Percentiles rank a stretch among this genome's conserved stretches.
These are phyloP conservation scores for Argynnis bischoffii DNA, from an alignment of 2,888 invertebrate genomes.

Conservation along the genomic window DNA sequence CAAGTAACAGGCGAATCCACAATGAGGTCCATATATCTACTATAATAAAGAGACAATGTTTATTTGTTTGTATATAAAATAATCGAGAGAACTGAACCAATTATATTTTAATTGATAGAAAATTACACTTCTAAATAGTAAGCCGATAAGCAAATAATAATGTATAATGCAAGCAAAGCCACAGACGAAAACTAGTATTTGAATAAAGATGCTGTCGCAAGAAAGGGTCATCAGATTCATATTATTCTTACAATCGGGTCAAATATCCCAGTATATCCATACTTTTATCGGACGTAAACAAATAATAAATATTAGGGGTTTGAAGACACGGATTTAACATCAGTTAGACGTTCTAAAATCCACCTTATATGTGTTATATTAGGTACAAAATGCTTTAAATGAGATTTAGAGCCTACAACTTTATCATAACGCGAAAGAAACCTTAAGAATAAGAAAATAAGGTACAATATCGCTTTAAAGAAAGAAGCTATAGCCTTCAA, in stretches of 20 bases:
- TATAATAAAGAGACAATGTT: too few species aligned
- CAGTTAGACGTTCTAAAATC: conserved; percentile 34
- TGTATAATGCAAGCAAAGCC: background rate
- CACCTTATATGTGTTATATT: conserved; percentile 36
- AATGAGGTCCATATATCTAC: too few species aligned
- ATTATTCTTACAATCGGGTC: conserved; percentile 19
- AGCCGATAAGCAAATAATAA: too few species aligned
- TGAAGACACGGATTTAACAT: conserved; percentile 30
- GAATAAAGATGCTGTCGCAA: background rate
- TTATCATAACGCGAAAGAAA: conserved; percentile 23
- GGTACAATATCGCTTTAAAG: conserved; percentile 33
- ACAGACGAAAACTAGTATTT: background rate
- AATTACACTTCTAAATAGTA: too few species aligned
- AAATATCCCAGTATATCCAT: conserved; percentile 44
- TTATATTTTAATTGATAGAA: too few species aligned
- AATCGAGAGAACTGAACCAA: too few species aligned
- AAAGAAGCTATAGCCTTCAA: conserved; percentile 40
- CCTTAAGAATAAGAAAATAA: conserved; percentile 32
- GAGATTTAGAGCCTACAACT: conserved; percentile 32
- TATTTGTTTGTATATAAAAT: too few species aligned
- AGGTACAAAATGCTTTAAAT: conserved; percentile 38
- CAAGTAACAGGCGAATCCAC: too few species aligned
- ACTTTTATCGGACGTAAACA: conserved; percentile 51
- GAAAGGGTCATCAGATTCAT: background rate
- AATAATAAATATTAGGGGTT: conserved; percentile 47